Percentiles rank a stretch among this genome's conserved stretches.
Evolutionary conservation across 2,888 invertebrate species (phyloP).

Genomic region (Aphrophora alni): DNA sequence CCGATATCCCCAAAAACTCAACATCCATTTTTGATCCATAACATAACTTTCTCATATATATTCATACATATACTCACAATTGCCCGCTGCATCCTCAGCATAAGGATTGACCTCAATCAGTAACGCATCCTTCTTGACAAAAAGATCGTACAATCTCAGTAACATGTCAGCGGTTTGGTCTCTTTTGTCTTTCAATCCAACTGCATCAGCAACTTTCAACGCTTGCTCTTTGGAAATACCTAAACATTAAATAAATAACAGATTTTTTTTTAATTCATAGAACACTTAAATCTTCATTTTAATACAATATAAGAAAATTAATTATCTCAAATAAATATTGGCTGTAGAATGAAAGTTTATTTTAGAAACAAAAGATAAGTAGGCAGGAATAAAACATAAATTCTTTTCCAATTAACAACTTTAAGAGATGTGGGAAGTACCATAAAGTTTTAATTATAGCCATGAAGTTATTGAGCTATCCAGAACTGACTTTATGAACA

Average conservation of each 20-base stretch:
- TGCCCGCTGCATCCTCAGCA: conserved; percentile 85
- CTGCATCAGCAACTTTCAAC: conserved; percentile 70
- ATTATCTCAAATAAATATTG: not conserved
- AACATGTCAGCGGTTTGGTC: conserved; percentile 78
- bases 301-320: not conserved
- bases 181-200: conserved; percentile 74
- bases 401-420: no score
- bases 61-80: conserved; percentile 69
- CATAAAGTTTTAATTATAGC: no score
- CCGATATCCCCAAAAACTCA: no score
- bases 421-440: no score
- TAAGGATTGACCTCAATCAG: conserved; percentile 94
- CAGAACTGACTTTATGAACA: no score
- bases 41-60: no score
- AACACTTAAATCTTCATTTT: not conserved
- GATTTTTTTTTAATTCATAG: not conserved
- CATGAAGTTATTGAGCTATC: no score
- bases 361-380: no score
- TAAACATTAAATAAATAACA: conserved; percentile 38
- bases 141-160: conserved; percentile 82
- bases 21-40: no score
- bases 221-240: conserved; percentile 75
- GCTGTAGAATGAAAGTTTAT: no score
- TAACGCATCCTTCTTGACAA: conserved; percentile 87
- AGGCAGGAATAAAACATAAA: no score